These are phyloP conservation scores for Tetramorium alpestre DNA, from an alignment of 1,140 invertebrate species.

Conservation along the genomic window DNA sequence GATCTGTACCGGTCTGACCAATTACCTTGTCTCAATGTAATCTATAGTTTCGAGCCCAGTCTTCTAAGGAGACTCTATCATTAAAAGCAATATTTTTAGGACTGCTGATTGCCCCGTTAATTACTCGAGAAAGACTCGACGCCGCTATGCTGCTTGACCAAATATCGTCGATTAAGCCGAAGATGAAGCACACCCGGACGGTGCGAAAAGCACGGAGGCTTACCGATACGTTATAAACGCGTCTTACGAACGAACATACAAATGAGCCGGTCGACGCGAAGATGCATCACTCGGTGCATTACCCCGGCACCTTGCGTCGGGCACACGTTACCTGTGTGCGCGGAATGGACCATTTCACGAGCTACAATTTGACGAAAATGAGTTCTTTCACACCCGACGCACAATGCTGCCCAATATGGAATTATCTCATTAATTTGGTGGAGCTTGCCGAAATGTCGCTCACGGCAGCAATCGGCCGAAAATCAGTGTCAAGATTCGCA, in stretches of 20 bases:
- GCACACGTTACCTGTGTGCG: background rate
- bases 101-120: slow-evolving; percentile 73
- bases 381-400: background rate
- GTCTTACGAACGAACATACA: slow-evolving; percentile 2
- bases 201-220: slow-evolving; percentile 22
- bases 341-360: slow-evolving; percentile 46
- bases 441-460: background rate
- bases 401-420: slow-evolving; percentile 47
- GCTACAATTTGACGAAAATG: slow-evolving; percentile 44
- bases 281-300: slow-evolving; percentile 11
- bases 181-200: slow-evolving; percentile 45
- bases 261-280: background rate
- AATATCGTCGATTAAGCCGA: slow-evolving; percentile 68
- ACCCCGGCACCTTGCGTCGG: background rate
- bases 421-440: slow-evolving; percentile 54
- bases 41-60: slow-evolving; percentile 73
- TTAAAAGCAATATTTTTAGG: slow-evolving; percentile 79
- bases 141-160: slow-evolving; percentile 34
- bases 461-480: background rate
- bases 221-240: slow-evolving; percentile 4
- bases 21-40: slow-evolving; percentile 79
- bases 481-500: slow-evolving; percentile 29
- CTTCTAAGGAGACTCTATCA: slow-evolving; percentile 73
- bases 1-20: slow-evolving; percentile 62
- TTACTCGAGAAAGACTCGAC: slow-evolving; percentile 62